Evolutionary conservation across 2,113 vertebrate species (phyloP), one percentile per base, ranked within the genome.

Genomic region (Dromas ardeola): DNA sequence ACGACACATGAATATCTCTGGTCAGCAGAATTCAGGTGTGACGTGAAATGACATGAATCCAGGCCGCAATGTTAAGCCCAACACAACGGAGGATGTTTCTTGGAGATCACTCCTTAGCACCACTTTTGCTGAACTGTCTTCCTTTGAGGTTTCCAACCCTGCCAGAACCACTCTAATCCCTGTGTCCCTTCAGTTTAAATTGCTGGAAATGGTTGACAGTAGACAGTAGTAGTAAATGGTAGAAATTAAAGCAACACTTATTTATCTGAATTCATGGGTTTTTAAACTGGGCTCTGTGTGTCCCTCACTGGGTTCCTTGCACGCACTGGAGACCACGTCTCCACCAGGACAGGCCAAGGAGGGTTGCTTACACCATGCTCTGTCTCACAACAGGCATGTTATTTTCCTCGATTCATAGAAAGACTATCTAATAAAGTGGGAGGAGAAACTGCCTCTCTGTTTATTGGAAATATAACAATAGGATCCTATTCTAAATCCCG

Each of bases 391-490:
- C 38, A 79, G 67, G 63, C 1, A 1, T 74, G 15, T 47, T 15
- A 27, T 92, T 96, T 86, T 59, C 43, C 88, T 61, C 3, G 0
- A 9, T 42, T 66, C 80, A 76, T 1, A 95, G 77, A 91, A 86
- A 92, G 72, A 3, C 22, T 43, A 38, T 59, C 40, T 36, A 42
- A 69, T 6, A 34, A 58, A 30, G 67, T 59, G 9, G 21, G 43
- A 88, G 83, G n/a, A 96, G 88, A 95, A 94, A 79, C 52, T 50
- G 86, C 47, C 69, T 56, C 94, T 93, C 92, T 96, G 96, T 96
- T 86, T 63, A 23, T 55, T 73, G 43, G 86, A 85, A 86, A 50
- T 9, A 29, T 47, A 96, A 96, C 92, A 97, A 95, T 49, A 29
- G 86, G 17, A 69, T 84, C 72, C 72, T 95, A 13, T 95, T 81